Evolutionary conservation across 2,888 invertebrate genomes (phyloP).

Genomic region (Andrena fulva): DNA sequence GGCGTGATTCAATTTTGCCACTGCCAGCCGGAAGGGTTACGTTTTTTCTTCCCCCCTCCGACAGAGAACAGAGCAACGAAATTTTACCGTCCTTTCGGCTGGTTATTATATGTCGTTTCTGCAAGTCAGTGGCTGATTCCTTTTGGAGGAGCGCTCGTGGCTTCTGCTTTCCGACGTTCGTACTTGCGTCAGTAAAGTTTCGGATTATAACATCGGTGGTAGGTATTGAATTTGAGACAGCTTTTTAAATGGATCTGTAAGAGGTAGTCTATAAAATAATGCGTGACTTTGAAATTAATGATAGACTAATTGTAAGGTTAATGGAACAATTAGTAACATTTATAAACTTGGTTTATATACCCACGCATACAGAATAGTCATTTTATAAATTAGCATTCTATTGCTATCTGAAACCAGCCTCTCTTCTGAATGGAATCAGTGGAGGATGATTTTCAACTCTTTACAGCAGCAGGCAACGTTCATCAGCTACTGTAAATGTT

Average conservation of each 20-base stretch:
- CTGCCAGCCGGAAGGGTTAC: not conserved
- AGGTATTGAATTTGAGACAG: too few species aligned
- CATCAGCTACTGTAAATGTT: not conserved
- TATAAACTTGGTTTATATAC: too few species aligned
- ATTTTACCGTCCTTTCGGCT: conserved; percentile 5
- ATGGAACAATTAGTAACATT: too few species aligned
- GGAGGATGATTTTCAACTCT: not conserved
- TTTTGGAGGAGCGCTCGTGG: not conserved
- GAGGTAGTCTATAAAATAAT: too few species aligned
- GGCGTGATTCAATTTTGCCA: conserved; percentile 45
- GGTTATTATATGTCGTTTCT: not conserved
- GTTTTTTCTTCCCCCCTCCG: not conserved
- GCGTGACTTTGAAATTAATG: too few species aligned
- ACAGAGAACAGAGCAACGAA: not conserved
- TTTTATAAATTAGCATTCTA: not conserved
- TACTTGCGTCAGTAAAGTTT: not conserved
- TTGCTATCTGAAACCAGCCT: not conserved
- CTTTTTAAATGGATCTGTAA: too few species aligned
- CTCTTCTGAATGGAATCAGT: too few species aligned
- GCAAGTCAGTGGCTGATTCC: not conserved
- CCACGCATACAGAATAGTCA: too few species aligned
- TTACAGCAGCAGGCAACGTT: not conserved
- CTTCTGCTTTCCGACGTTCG: not conserved
- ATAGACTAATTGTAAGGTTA: too few species aligned
- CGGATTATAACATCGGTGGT: not conserved